Conservation (phyloP, 2,797 vertebrate genomes). For the Pagetopsis macropterus region DNA sequence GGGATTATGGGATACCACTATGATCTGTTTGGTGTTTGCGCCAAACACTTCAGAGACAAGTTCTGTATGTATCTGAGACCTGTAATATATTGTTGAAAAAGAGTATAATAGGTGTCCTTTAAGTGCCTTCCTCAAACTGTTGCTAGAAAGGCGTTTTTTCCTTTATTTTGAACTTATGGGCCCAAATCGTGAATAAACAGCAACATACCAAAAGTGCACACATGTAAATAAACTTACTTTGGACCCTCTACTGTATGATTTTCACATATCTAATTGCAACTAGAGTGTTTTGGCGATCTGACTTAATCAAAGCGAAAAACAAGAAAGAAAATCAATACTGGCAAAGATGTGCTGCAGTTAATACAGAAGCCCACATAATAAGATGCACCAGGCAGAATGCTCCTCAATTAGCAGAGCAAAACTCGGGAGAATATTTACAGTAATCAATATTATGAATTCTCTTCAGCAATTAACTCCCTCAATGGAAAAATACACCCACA, state of each 20-base stretch:
- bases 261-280: slow-evolving; percentile 18
- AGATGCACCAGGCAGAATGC: slow-evolving; percentile 64
- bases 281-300: slow-evolving; percentile 39
- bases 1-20: too few species aligned
- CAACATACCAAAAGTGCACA: neutral
- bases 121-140: neutral
- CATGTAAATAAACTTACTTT: neutral
- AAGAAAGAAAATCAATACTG: slow-evolving; percentile 66
- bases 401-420: slow-evolving; percentile 65
- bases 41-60: too few species aligned
- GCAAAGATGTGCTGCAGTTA: slow-evolving; percentile 50
- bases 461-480: slow-evolving; percentile 71
- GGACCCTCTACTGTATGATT: neutral
- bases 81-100: too few species aligned
- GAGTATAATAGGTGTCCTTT: too few species aligned
- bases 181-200: neutral
- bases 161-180: neutral
- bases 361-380: slow-evolving; percentile 66
- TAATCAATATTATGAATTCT: slow-evolving; percentile 79
- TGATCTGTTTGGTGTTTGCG: too few species aligned
- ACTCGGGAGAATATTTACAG: slow-evolving; percentile 75
- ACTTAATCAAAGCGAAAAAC: slow-evolving; percentile 56
- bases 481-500: slow-evolving; percentile 61
- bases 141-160: neutral
- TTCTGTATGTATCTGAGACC: too few species aligned